phyloP scores from a whole-genome alignment of 1,140 invertebrate species.

The Arion vulgaris region DNA sequence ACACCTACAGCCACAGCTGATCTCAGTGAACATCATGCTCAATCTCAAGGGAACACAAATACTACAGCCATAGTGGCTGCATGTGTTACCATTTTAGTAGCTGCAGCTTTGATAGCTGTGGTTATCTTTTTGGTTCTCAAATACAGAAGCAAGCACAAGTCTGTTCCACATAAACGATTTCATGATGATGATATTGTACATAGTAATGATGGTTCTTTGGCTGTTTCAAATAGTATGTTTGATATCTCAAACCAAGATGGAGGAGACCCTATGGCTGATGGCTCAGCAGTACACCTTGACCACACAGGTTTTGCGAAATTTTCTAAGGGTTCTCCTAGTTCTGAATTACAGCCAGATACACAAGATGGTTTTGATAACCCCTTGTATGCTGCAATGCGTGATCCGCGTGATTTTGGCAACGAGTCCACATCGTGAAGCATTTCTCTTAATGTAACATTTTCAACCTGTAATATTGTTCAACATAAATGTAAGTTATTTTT shows the following conservation, averaged over 20 bases:
- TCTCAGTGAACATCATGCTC: neutral
- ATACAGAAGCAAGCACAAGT: slow-evolving; percentile 11
- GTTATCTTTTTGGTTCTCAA: slow-evolving; percentile 12
- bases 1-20: neutral
- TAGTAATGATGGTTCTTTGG: slow-evolving; percentile 5
- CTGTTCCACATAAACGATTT: slow-evolving; percentile 21
- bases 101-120: neutral
- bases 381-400: slow-evolving; percentile 18
- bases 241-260: neutral
- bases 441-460: too few relatives aligned
- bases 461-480: too few relatives aligned
- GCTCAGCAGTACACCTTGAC: slow-evolving; percentile 21
- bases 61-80: slow-evolving; percentile 9
- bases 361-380: slow-evolving; percentile 26
- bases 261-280: slow-evolving; percentile 7
- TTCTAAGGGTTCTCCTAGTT: slow-evolving; percentile 2
- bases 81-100: slow-evolving; percentile 2
- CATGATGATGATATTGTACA: slow-evolving; percentile 12
- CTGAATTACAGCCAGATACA: neutral
- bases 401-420: neutral
- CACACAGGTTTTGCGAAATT: neutral
- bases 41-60: neutral
- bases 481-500: too few relatives aligned
- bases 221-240: slow-evolving; percentile 20
- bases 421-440: neutral